These are phyloP conservation scores for Drosophila multiciliata DNA, from an alignment of 2,888 invertebrate genomes.

Conservation along the genomic window DNA sequence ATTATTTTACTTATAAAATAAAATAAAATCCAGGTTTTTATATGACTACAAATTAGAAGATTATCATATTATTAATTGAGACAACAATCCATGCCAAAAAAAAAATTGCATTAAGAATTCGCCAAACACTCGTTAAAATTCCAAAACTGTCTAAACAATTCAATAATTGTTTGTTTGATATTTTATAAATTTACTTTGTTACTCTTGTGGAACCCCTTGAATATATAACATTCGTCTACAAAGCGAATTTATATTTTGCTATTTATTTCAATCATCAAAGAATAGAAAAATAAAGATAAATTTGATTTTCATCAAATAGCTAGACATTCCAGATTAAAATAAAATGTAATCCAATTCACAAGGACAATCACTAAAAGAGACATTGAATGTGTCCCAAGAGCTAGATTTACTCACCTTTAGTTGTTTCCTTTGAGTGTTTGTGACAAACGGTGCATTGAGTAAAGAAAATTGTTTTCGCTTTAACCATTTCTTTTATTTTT, in stretches of 20 bases:
- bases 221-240: background rate
- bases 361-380: constrained; percentile 14
- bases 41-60: background rate
- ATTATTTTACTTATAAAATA: background rate
- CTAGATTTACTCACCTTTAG: constrained; percentile 51
- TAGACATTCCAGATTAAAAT: constrained; percentile 27
- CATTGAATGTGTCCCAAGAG: constrained; percentile 64
- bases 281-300: background rate
- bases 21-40: background rate
- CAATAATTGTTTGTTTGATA: background rate
- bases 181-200: background rate
- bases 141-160: background rate
- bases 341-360: constrained; percentile 43
- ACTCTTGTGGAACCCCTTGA: background rate
- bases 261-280: background rate
- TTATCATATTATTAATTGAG: background rate
- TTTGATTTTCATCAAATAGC: constrained; percentile 18
- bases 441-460: constrained; percentile 24
- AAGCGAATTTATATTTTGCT: background rate
- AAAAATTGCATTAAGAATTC: background rate
- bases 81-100: background rate
- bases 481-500: constrained; percentile 2
- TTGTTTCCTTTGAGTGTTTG: constrained; percentile 32
- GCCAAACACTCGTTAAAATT: background rate
- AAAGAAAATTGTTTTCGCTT: constrained; percentile 56